phyloP scores from a whole-genome alignment of 2,113 vertebrate species.

The Danionella cerebrum region DNA sequence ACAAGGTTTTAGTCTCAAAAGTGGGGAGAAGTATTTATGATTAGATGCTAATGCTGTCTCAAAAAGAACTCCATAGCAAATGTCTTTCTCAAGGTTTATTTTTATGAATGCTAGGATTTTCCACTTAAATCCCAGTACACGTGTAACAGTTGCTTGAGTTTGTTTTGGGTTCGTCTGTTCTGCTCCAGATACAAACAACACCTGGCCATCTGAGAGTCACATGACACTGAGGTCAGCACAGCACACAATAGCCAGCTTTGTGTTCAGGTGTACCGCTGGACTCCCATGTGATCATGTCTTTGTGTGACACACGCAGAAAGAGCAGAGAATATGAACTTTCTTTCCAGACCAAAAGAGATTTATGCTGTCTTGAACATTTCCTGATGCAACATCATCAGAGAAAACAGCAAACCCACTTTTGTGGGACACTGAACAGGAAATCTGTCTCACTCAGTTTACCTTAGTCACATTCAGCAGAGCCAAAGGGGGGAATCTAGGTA shows the following conservation, averaged over 20 bases:
- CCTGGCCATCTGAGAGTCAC: constrained; percentile 32
- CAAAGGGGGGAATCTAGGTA: constrained; percentile 15
- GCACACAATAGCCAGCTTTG: constrained; percentile 35
- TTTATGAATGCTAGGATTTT: too few relatives aligned
- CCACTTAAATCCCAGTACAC: too few relatives aligned
- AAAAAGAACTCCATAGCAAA: too few relatives aligned
- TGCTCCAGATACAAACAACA: constrained; percentile 38
- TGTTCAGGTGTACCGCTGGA: constrained; percentile 32
- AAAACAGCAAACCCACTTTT: constrained; percentile 11
- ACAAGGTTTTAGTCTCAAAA: too few relatives aligned
- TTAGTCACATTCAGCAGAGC: constrained; percentile 19
- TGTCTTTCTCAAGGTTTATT: too few relatives aligned
- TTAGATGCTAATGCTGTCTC: too few relatives aligned
- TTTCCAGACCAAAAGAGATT: constrained; percentile 12
- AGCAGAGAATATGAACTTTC: constrained; percentile 28
- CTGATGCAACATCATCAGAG: constrained; percentile 34
- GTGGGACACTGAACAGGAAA: constrained; percentile 11
- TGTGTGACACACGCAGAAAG: constrained; percentile 25
- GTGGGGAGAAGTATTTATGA: too few relatives aligned
- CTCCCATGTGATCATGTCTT: constrained; percentile 28
- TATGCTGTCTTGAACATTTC: neutral
- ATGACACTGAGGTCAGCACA: constrained; percentile 32
- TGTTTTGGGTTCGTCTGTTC: constrained; percentile 7
- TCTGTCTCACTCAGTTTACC: constrained; percentile 13
- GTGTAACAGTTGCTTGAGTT: neutral